Conservation (phyloP, 1,140 invertebrate species). For the Cotesia glomerata region DNA sequence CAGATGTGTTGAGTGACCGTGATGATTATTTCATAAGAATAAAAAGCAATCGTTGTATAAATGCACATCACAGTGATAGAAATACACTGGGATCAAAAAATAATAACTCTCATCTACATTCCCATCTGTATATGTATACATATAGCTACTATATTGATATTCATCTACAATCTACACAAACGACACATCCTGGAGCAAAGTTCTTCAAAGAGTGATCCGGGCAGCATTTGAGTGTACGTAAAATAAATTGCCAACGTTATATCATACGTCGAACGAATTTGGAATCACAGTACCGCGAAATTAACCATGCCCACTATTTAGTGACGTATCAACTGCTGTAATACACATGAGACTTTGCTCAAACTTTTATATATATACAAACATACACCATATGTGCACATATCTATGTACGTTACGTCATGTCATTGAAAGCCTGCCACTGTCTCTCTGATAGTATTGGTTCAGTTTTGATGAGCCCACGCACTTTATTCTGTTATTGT, state of each 20-base stretch:
- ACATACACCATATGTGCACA: not conserved
- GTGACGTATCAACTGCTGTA: constrained; percentile 3
- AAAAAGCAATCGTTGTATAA: not conserved
- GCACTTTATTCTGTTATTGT: no score
- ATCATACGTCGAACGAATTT: constrained; percentile 1
- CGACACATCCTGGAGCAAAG: constrained; percentile 23
- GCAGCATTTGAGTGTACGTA: constrained; percentile 8
- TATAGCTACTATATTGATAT: no score
- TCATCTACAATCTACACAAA: no score
- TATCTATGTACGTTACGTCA: not conserved
- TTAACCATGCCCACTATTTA: constrained; percentile 22
- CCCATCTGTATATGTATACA: no score
- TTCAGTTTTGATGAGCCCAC: no score
- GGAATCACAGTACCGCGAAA: constrained; percentile 28
- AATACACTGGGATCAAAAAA: not conserved
- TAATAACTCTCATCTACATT: not conserved
- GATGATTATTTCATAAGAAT: not conserved
- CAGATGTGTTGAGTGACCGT: not conserved
- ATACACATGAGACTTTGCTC: not conserved
- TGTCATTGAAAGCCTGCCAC: no score
- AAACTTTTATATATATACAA: not conserved
- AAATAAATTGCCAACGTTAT: constrained; percentile 28
- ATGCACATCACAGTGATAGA: not conserved
- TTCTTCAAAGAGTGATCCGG: constrained; percentile 25
- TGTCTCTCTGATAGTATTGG: no score